Base-by-base conservation (phyloP, 2,888 invertebrate genomes). In the Dasysyrphus albostriatus region DNA sequence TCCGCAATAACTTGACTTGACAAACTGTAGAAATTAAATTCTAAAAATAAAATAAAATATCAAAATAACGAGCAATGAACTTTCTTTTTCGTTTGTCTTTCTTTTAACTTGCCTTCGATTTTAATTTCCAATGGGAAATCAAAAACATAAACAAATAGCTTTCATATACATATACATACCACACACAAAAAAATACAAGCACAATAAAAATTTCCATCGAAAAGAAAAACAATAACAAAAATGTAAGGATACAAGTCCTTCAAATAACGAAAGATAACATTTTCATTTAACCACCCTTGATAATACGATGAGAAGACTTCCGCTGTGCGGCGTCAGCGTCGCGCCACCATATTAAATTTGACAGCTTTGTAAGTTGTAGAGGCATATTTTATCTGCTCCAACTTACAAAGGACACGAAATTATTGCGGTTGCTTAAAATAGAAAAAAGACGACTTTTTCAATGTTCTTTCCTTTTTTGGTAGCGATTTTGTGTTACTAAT, bases 81-180 rank as follows among this genome's bases (percentile, higher is more conserved):
- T n/a, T 56, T 32, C 1, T 14, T 14, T 24, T 14, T 0, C 4
- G 0, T 8, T 32, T 56, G 1, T 8, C 6, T 10, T 37, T 37
- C 49, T 5, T 24, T 24, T 24, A 2, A 59, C 9, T 49, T 49
- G 24, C 24, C 32, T 65, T 54, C 74, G 75, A 80, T 65, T 80
- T 80, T 75, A 83, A 83, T 83, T 83, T 83, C 79, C 83, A 79
- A 80, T 80, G 80, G 83, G 80, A 83, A 80, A 83, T 80, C 79
- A 80, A 83, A 75, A 83, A 65, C 51, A 80, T 72, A 70, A 83
- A 67, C 80, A 75, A 83, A 80, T 63, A 63, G 69, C 69, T 83
- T 74, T 69, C 49, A 74, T 69, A 78, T 14, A 63, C 54, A 76
- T n/a, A n/a, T n/a, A n/a, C n/a, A n/a, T n/a, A n/a, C 5, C 1